A percentile compares a stretch with the other conserved stretches of the same genome.
Conservation (phyloP, 2,113 vertebrate species). For the Chloroceryle aenea region DNA sequence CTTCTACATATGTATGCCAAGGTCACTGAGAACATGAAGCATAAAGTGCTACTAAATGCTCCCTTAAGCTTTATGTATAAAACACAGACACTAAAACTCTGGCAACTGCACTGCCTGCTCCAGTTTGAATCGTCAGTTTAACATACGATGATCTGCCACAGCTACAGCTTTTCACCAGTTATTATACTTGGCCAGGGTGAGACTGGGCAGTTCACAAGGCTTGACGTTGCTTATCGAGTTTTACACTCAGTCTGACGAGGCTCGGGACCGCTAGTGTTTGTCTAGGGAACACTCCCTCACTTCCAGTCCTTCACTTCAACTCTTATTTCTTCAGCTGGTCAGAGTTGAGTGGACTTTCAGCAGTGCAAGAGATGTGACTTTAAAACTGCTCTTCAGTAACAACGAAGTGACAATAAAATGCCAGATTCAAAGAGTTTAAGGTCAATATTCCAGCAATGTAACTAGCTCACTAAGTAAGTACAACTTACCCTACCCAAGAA, state of each 20-base stretch:
- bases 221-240: neutral
- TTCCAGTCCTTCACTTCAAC: neutral
- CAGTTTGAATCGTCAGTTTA: neutral
- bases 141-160: neutral
- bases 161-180: neutral
- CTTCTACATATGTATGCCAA: neutral
- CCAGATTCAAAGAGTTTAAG: neutral
- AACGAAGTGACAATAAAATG: neutral
- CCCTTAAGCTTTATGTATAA: neutral
- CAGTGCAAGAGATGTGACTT: neutral
- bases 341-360: neutral
- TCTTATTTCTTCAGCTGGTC: fast-evolving
- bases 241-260: neutral
- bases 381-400: neutral
- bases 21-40: neutral
- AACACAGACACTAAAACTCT: neutral
- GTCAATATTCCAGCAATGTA: neutral
- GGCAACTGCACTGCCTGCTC: neutral
- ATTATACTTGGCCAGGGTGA: neutral
- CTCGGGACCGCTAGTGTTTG: fast-evolving
- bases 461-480: neutral
- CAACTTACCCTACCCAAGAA: neutral
- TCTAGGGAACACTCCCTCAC: neutral
- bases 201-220: neutral
- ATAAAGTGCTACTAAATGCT: neutral